Percentiles rank a stretch among this genome's conserved stretches.
phyloP scores from a whole-genome alignment of 2,888 invertebrate genomes.

The Charanyca ferruginea region DNA sequence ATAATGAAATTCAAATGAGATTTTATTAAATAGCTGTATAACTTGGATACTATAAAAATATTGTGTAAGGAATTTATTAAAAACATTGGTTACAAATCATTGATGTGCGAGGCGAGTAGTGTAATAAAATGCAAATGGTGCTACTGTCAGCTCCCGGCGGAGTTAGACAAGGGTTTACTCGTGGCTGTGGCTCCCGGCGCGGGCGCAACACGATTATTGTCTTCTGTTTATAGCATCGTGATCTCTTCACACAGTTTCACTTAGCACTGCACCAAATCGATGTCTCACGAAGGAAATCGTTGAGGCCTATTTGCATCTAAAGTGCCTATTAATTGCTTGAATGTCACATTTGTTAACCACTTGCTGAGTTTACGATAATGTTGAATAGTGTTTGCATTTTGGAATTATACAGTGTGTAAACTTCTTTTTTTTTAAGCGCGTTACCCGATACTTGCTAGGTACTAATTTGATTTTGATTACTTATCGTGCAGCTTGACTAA shows the following conservation, averaged over 20 bases:
- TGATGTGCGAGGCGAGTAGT: slow-evolving; percentile 41
- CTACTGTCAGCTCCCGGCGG: slow-evolving; percentile 71
- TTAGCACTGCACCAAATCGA: slow-evolving; percentile 71
- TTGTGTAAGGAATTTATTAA: slow-evolving; percentile 10
- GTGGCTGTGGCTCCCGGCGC: slow-evolving; percentile 69
- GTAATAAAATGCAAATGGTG: slow-evolving; percentile 69
- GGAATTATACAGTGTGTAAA: slow-evolving; percentile 41
- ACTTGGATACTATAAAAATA: slow-evolving; percentile 5
- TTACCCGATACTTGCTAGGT: no score
- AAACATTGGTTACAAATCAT: slow-evolving; percentile 30
- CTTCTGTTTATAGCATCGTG: slow-evolving; percentile 81
- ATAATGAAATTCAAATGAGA: slow-evolving; percentile 41
- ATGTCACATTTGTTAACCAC: slow-evolving; percentile 61
- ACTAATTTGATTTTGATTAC: no score
- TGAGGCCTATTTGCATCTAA: slow-evolving; percentile 77
- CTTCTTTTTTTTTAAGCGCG: no score
- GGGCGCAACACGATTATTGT: slow-evolving; percentile 79
- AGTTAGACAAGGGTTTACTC: slow-evolving; percentile 76
- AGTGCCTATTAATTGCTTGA: slow-evolving; percentile 75
- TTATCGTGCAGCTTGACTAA: no score
- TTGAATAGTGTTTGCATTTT: slow-evolving; percentile 45
- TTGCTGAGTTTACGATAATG: slow-evolving; percentile 59
- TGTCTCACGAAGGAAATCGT: slow-evolving; percentile 73
- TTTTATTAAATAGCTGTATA: slow-evolving; percentile 12
- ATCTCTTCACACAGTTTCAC: slow-evolving; percentile 77